These are phyloP conservation scores for Nipponacmea schrenckii DNA, from an alignment of 2,888 invertebrate species.

Conservation along the genomic window DNA sequence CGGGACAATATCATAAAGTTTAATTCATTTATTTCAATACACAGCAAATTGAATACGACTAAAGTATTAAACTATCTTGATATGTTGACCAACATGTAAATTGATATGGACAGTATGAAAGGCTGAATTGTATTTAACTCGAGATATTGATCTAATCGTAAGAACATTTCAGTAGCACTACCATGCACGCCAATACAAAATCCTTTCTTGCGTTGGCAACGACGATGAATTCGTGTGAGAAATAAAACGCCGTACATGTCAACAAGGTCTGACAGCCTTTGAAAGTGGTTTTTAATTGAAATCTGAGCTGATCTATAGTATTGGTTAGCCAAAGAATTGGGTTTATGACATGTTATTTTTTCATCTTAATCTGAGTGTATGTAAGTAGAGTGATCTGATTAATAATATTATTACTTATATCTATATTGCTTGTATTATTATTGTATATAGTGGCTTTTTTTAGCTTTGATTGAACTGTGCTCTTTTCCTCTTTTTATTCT, in stretches of 20 bases:
- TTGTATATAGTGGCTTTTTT: too few relatives aligned
- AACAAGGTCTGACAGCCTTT: slow-evolving; percentile 4
- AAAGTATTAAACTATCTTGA: slow-evolving; percentile 1
- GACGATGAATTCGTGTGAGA: background rate
- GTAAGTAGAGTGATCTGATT: background rate
- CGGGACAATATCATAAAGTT: background rate
- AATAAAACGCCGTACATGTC: slow-evolving; percentile 5
- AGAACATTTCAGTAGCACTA: background rate
- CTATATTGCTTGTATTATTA: too few relatives aligned
- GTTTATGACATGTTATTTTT: slow-evolving; percentile 7
- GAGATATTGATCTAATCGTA: background rate
- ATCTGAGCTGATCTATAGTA: background rate
- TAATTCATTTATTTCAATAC: slow-evolving; percentile 4
- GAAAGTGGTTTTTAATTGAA: slow-evolving; percentile 3
- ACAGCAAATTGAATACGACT: slow-evolving; percentile 1
- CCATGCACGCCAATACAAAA: background rate
- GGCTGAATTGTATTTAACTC: background rate
- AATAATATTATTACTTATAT: too few relatives aligned
- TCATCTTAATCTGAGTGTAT: background rate
- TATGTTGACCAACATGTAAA: slow-evolving; percentile 2
- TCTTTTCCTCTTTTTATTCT: too few relatives aligned
- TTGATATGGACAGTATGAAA: background rate
- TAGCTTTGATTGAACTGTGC: too few relatives aligned
- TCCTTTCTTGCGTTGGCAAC: background rate
- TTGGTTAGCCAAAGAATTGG: background rate